Evolutionary conservation across 2,888 invertebrate species (phyloP), one percentile per base, ranked within the genome.

Genomic region (Clistopyga incitator): DNA sequence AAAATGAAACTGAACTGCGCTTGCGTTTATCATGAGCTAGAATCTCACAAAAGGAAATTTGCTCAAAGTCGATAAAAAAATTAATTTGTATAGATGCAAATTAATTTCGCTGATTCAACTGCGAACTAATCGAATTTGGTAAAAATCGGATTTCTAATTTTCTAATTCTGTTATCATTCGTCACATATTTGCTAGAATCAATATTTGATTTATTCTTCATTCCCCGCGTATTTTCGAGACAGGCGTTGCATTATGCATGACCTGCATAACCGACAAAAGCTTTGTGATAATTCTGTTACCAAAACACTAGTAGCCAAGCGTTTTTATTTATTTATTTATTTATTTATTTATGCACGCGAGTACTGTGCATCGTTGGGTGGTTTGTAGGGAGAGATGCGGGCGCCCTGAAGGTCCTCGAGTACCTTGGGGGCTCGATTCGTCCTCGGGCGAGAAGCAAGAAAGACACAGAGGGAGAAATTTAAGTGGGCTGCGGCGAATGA

Each of bases 201-300:
- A 29, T 29, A 29, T 29, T 29, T 29, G 15, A 47, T 42, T 52
- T 18, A 11, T 23, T 23, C 10, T 65, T 10, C 11, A 25, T 61
- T 6, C n/a, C 23, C 70, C n/a, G 6, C 23, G 18, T 3, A 47
- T 15, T 6, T 15, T 76, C 20, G 38, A 2, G 68, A 83, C 71
- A 74, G 13, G 34, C 20, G 15, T 59, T 90, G 87, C 85, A 89
- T 90, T 87, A 90, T 90, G 89, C 87, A 90, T 89, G 74, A 88
- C 87, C 87, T 70, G 71, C 84, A 78, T 82, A 42, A 72, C 77
- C 42, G 54, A 42, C 15, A 25, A 50, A 18, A 18, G 38, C 15
- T 65, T 50, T 54, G 52, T 56, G 76, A 75, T 89, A 91, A 91
- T 91, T 91, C 76, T 90, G 86, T 91, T 92, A 90, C 77, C 87